These are phyloP conservation scores for Koerneria pararmatus DNA, from an alignment of 2,888 invertebrate species.

Conservation along the genomic window DNA sequence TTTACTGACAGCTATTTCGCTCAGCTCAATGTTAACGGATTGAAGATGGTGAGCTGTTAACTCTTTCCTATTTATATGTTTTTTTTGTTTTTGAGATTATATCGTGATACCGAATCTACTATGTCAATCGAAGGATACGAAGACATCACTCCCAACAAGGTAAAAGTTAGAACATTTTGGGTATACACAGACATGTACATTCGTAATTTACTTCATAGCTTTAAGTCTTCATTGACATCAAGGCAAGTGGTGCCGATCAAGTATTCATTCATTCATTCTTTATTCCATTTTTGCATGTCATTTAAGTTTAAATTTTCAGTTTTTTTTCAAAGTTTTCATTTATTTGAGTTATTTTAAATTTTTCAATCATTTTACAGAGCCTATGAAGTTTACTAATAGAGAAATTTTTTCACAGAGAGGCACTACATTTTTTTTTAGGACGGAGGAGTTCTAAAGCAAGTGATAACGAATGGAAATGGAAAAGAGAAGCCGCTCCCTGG, in stretches of 20 bases:
- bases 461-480: slow-evolving; percentile 71
- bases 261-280: too few relatives aligned
- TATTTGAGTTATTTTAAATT: background rate
- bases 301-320: background rate
- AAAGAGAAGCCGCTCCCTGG: slow-evolving; percentile 41
- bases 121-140: slow-evolving; percentile 17
- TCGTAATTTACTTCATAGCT: background rate
- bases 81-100: too few relatives aligned
- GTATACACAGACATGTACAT: background rate
- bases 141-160: slow-evolving; percentile 37
- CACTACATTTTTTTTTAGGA: slow-evolving; percentile 65
- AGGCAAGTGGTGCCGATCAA: too few relatives aligned
- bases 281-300: too few relatives aligned
- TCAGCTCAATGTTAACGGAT: too few relatives aligned
- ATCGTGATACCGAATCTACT: too few relatives aligned
- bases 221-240: background rate
- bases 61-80: too few relatives aligned
- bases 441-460: slow-evolving; percentile 76
- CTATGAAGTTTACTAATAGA: too few relatives aligned
- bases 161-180: background rate
- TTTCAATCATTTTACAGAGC: too few relatives aligned
- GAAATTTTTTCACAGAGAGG: too few relatives aligned
- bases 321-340: background rate
- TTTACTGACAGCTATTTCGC: too few relatives aligned
- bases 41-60: too few relatives aligned